Evolutionary conservation across 2,888 invertebrate species (phyloP), one percentile per base, ranked within the genome.

Genomic region (Rhopalosiphum nymphaeae): DNA sequence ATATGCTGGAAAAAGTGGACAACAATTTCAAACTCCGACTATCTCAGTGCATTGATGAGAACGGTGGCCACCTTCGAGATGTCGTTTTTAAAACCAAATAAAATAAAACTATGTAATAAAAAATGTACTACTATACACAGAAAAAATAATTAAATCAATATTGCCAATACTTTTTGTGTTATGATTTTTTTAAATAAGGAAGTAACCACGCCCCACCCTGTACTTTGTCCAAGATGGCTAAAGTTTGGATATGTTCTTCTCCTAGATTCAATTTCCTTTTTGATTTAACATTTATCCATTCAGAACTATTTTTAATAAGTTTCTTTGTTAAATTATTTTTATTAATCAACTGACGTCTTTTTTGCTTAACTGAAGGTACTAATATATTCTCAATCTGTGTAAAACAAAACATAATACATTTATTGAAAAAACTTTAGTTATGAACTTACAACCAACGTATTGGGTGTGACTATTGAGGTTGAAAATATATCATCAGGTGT

Each of bases 211-310:
- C n/a, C n/a, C n/a, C n/a, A n/a, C n/a, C n/a, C n/a, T n/a, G n/a
- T n/a, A n/a, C n/a, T n/a, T n/a, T n/a, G n/a, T n/a, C n/a, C n/a
- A n/a, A n/a, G n/a, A n/a, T n/a, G n/a, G n/a, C n/a, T n/a, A n/a
- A n/a, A n/a, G n/a, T n/a, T n/a, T n/a, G n/a, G 78, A 78, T 78
- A 78, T 36, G 78, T 13, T 78, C 78, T 78, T 78, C 78, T 13
- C 78, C 78, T 78, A 78, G 78, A 78, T 78, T 78, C 16, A 78
- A 78, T 78, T 78, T 78, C 10, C 16, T 78, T 78, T 78, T 78
- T 36, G 78, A 78, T 36, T 78, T 78, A 36, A 78, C 78, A 36
- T 16, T 36, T 36, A 36, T 36, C 78, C 78, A 78, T 78, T 78
- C 78, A 36, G 78, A 3, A 36, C 5, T 78, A 78, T 78, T 78